phyloP scores from a whole-genome alignment of 2,888 invertebrate genomes.

The Drosophila lacicola region DNA sequence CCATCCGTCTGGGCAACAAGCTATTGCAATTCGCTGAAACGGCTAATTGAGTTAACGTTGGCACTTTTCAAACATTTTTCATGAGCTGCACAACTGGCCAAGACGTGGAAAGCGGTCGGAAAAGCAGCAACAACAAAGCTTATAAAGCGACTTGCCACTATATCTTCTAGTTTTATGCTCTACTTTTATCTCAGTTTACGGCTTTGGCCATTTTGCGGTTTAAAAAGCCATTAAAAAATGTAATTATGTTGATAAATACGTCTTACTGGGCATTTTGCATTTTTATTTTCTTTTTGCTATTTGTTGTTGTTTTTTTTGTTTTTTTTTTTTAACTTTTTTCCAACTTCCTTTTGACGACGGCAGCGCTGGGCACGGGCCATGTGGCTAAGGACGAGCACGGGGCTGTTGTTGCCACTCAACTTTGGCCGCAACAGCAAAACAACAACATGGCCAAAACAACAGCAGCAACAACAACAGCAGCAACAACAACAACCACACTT shows the following conservation, averaged over 20 bases:
- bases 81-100: neutral
- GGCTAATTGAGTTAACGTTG: slow-evolving; percentile 43
- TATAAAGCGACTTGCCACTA: slow-evolving; percentile 17
- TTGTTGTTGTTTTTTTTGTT: slow-evolving; percentile 3
- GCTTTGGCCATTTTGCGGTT: slow-evolving; percentile 78
- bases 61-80: slow-evolving; percentile 9
- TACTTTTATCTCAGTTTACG: slow-evolving; percentile 58
- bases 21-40: slow-evolving; percentile 14
- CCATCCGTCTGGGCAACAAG: neutral
- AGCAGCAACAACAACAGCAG: slow-evolving; percentile 26
- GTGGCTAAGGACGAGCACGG: slow-evolving; percentile 8
- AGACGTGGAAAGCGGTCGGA: neutral
- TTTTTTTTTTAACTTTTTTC: slow-evolving; percentile 8
- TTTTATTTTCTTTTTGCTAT: slow-evolving; percentile 29
- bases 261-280: slow-evolving; percentile 73
- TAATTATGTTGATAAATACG: slow-evolving; percentile 83
- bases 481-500: slow-evolving; percentile 25
- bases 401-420: slow-evolving; percentile 61
- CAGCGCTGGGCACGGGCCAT: slow-evolving; percentile 2
- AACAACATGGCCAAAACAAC: slow-evolving; percentile 45
- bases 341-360: slow-evolving; percentile 58
- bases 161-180: slow-evolving; percentile 38
- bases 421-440: slow-evolving; percentile 66
- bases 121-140: slow-evolving; percentile 3
- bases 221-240: slow-evolving; percentile 84